Evolutionary conservation across 2,113 vertebrate species (phyloP).

Genomic region (Ceuthmochares aereus): DNA sequence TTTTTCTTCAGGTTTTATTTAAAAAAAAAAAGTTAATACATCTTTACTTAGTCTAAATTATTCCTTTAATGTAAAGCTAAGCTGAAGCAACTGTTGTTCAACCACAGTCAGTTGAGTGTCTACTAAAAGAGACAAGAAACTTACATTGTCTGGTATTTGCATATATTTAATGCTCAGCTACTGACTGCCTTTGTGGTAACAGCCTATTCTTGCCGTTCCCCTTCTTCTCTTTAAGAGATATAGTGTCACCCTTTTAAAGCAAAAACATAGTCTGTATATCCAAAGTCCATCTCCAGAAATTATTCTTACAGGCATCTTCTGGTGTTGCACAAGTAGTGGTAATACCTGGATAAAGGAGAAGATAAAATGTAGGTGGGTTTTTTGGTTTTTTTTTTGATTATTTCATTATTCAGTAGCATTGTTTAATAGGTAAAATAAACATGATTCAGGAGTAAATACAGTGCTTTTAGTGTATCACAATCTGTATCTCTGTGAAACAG

Average conservation of each 20-base stretch:
- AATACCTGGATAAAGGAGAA: background rate
- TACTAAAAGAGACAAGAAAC: background rate
- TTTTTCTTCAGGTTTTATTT: rapidly evolving
- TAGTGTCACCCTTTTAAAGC: rapidly evolving
- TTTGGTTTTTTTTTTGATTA: background rate
- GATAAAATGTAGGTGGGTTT: rapidly evolving
- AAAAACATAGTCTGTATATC: background rate
- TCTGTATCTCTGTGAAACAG: constrained; percentile 25
- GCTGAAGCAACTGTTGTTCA: constrained; percentile 3
- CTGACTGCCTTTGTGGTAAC: rapidly evolving
- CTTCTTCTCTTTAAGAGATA: background rate
- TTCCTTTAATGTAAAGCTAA: constrained; percentile 27
- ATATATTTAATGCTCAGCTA: background rate
- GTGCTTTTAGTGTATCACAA: background rate
- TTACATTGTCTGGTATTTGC: rapidly evolving
- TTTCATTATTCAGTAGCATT: background rate
- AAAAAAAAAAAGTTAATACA: background rate
- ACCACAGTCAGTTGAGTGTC: background rate
- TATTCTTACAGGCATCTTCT: background rate
- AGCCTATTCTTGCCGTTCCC: rapidly evolving
- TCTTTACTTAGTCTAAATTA: constrained; percentile 55
- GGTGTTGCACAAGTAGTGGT: background rate
- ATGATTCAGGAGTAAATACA: background rate
- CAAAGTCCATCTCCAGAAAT: background rate
- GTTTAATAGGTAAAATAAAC: background rate